phyloP scores from a whole-genome alignment of 2,888 invertebrate species.

The Pasiphila rectangulata region DNA sequence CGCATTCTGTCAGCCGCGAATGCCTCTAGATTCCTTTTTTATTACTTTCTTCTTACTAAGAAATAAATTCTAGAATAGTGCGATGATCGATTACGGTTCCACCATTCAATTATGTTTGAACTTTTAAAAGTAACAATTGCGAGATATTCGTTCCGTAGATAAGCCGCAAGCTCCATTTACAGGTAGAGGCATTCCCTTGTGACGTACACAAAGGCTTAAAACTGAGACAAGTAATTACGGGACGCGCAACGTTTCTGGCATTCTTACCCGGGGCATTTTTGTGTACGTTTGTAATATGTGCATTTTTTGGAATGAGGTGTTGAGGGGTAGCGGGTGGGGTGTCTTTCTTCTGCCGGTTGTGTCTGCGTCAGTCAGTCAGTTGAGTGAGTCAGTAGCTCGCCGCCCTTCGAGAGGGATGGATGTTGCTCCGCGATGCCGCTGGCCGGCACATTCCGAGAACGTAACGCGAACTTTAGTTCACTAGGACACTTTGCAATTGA shows the following conservation, averaged over 20 bases:
- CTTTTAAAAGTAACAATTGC: constrained; percentile 39
- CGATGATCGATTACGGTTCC: constrained; percentile 24
- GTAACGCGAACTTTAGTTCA: constrained; percentile 57
- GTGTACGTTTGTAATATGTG: constrained; percentile 65
- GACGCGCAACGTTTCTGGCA: constrained; percentile 55
- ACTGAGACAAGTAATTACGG: constrained; percentile 49
- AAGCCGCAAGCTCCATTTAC: constrained; percentile 41
- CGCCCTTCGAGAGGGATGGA: constrained; percentile 61
- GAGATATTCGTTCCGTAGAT: constrained; percentile 33
- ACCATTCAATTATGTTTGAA: constrained; percentile 23
- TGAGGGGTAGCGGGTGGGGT: constrained; percentile 56
- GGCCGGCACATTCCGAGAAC: constrained; percentile 44
- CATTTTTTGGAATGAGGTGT: constrained; percentile 61
- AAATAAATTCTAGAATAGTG: constrained; percentile 18
- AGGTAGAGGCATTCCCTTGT: constrained; percentile 48
- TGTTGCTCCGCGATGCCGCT: constrained; percentile 53
- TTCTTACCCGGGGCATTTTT: constrained; percentile 56
- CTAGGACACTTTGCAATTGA: constrained; percentile 37
- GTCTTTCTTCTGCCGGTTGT: constrained; percentile 49
- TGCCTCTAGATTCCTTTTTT: constrained; percentile 34
- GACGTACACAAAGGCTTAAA: constrained; percentile 45
- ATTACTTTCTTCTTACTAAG: constrained; percentile 31
- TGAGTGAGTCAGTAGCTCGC: constrained; percentile 60
- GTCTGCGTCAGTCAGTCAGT: constrained; percentile 44
- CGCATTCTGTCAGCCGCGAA: constrained; percentile 35